Evolutionary conservation across 2,113 vertebrate species (phyloP), one percentile per base, ranked within the genome.

Genomic region (Emydura subglobosa): DNA sequence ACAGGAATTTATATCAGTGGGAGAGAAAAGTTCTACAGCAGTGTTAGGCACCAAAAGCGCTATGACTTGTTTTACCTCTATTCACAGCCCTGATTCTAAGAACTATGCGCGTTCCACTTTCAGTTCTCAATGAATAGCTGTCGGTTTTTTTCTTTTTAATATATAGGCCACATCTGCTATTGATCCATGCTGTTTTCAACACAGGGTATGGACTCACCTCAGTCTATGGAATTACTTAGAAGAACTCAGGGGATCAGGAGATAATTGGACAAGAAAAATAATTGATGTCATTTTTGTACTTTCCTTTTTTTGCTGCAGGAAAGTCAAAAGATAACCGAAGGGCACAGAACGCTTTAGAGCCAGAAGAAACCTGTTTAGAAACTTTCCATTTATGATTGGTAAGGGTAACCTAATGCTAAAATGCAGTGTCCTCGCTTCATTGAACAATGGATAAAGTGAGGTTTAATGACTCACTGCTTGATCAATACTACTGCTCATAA

Each of bases 181-280:
- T 94, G 93, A 97, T 96, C 76, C 27, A 65, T 65, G 34, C 34
- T 80, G 87, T 92, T 96, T 95, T 91, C 83, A 86, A 47, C 65
- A 85, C 55, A 79, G 74, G 49, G 50, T 86, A 96, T 89, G 79
- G 86, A 89, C 21, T 91, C 94, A 96, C 85, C 42, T 93, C 44
- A 39, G 59, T 87, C 87, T 96, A 95, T 54, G 88, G 88, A 94
- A 96, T 94, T 94, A 83, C 85, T 85, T 54, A 87, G 83, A 91
- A 96, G 96, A 96, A 81, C 96, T 96, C 91, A 94, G 95, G 95
- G 90, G 91, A 96, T 87, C 51, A 87, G 44, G 16, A 90, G 50
- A 95, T 95, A 97, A 96, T 97, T 96, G 95, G 84, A 49, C n/a
- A 91, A 93, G 72, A 91, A 95, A 97, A 96, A 93, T 89, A 96